phyloP scores from a whole-genome alignment of 2,797 vertebrate genomes.

The Pristis pectinata region DNA sequence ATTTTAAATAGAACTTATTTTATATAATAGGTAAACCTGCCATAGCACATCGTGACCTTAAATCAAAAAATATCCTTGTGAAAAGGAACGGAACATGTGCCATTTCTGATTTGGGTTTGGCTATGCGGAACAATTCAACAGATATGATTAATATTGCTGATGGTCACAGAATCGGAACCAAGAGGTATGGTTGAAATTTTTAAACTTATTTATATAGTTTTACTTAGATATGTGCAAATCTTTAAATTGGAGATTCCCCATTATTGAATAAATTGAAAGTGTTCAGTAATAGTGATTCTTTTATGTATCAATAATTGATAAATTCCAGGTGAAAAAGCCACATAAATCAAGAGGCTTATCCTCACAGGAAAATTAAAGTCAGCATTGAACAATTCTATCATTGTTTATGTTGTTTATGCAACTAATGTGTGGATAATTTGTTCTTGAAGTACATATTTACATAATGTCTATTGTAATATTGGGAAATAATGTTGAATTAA shows the following conservation, averaged over 20 bases:
- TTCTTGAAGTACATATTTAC: too few relatives aligned
- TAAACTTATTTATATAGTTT: not conserved
- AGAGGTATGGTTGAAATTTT: slow-evolving; percentile 62
- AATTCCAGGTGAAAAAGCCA: not conserved
- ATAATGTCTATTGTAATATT: too few relatives aligned
- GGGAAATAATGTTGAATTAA: too few relatives aligned
- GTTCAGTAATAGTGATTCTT: not conserved
- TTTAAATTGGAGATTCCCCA: not conserved
- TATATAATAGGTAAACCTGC: slow-evolving; percentile 80
- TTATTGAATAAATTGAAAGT: not conserved
- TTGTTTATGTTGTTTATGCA: too few relatives aligned
- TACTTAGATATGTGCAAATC: not conserved
- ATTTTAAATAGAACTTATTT: slow-evolving; percentile 19
- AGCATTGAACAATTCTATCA: not conserved
- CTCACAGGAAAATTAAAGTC: not conserved
- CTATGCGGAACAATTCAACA: slow-evolving; percentile 84
- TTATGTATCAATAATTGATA: not conserved
- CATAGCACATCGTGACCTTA: slow-evolving; percentile 90
- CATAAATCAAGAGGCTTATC: not conserved
- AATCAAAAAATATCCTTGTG: slow-evolving; percentile 94
- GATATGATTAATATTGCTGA: slow-evolving; percentile 86
- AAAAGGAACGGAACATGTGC: slow-evolving; percentile 86
- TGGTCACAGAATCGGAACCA: slow-evolving; percentile 91
- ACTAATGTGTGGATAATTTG: too few relatives aligned
- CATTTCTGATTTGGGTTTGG: slow-evolving; percentile 89